phyloP scores from a whole-genome alignment of 2,113 vertebrate genomes.

The Grus americana region DNA sequence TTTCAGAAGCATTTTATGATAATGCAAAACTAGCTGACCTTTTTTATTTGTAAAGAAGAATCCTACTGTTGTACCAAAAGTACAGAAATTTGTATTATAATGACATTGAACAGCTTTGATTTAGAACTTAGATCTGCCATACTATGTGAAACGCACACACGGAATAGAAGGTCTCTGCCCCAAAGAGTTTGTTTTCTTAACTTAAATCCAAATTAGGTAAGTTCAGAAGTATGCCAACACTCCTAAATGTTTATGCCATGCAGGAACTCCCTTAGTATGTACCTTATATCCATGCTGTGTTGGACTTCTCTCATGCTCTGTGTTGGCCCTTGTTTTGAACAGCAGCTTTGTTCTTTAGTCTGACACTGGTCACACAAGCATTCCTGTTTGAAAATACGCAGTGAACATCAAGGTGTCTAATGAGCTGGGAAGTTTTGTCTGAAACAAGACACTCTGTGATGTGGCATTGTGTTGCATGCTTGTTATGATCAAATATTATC shows the following conservation, averaged over 20 bases:
- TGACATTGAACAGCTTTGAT: not conserved
- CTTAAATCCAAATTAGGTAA: not conserved
- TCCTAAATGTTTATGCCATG: not conserved
- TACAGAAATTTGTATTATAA: not conserved
- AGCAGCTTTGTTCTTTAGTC: not conserved
- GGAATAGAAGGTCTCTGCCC: not conserved
- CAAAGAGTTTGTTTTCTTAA: not conserved
- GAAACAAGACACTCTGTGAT: not conserved
- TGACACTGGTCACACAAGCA: not conserved
- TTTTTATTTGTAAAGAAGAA: not conserved
- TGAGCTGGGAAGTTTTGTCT: not conserved
- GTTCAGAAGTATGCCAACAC: not conserved
- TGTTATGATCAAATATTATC: not conserved
- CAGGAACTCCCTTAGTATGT: not conserved
- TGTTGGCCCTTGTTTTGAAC: not conserved
- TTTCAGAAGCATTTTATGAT: not conserved
- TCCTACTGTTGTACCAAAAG: not conserved
- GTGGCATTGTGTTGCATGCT: not conserved
- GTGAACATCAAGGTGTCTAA: not conserved
- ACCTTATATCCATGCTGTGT: not conserved
- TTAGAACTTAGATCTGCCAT: not conserved
- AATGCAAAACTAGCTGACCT: not conserved
- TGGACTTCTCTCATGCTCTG: not conserved
- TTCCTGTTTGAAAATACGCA: not conserved
- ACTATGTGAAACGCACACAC: not conserved